phyloP scores from a whole-genome alignment of 2,888 invertebrate genomes.

The Gryllus longicercus region DNA sequence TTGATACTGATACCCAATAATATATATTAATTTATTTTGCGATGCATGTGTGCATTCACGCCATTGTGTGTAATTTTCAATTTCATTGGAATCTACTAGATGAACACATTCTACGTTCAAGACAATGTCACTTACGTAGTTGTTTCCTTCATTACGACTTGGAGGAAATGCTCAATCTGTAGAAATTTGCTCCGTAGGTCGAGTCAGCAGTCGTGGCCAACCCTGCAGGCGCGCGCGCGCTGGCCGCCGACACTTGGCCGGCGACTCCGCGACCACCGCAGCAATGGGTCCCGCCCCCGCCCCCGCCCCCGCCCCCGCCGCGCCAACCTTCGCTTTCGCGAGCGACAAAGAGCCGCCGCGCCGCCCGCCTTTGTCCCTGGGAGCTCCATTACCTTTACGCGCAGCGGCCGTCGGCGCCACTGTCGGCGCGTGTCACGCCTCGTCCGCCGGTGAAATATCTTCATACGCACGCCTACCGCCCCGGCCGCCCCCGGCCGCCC shows the following conservation, averaged over 20 bases:
- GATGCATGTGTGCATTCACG: no score
- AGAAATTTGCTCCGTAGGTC: no score
- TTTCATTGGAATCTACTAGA: no score
- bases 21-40: no score
- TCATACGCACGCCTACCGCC: not conserved
- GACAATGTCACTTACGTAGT: no score
- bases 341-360: not conserved
- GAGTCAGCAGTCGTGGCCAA: not conserved
- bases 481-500: not conserved
- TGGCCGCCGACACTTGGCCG: not conserved
- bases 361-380: not conserved
- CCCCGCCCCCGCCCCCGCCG: not conserved
- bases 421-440: constrained; percentile 1
- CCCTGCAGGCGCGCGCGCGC: not conserved
- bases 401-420: not conserved
- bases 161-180: no score
- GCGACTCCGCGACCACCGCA: not conserved
- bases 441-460: not conserved
- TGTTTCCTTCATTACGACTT: no score
- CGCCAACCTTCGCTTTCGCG: not conserved
- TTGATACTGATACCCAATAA: no score
- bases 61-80: no score
- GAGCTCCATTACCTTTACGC: not conserved
- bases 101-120: no score
- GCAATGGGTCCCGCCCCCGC: not conserved